Percentiles rank a stretch among this genome's conserved stretches.
These are phyloP conservation scores for Epizoanthus fatuus DNA, from an alignment of 92 coral and sea anemone genomes.

Conservation along the genomic window DNA sequence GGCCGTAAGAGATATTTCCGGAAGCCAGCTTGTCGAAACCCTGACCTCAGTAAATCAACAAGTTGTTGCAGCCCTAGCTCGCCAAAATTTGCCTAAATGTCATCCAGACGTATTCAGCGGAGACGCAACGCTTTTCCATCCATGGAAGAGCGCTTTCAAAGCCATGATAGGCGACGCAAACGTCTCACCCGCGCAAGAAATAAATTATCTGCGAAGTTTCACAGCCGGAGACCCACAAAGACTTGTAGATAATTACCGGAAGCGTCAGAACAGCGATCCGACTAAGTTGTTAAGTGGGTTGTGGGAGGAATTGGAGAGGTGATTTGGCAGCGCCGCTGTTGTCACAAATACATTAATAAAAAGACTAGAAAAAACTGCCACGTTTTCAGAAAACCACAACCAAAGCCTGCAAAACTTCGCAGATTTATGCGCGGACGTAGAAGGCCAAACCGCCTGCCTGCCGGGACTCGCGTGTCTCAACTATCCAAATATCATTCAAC, in stretches of 20 bases:
- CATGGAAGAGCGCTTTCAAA: constrained; percentile 62
- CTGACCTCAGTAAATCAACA: constrained; percentile 56
- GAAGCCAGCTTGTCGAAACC: constrained; percentile 46
- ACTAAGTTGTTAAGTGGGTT: constrained; percentile 7
- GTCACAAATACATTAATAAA: constrained; percentile 30
- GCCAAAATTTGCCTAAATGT: constrained; percentile 54
- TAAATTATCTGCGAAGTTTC: constrained; percentile 60
- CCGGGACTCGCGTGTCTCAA: constrained; percentile 65
- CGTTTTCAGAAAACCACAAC: constrained; percentile 23
- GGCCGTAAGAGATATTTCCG: constrained; percentile 38
- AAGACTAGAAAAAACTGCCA: constrained; percentile 18
- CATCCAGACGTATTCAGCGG: constrained; percentile 41
- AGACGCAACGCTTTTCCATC: constrained; percentile 59
- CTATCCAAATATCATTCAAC: constrained; percentile 53
- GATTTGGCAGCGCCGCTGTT: constrained; percentile 56
- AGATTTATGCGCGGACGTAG: constrained; percentile 61
- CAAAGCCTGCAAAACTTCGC: constrained; percentile 41
- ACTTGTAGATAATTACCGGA: constrained; percentile 50
- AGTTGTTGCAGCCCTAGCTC: constrained; percentile 55
- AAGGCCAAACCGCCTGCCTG: constrained; percentile 41
- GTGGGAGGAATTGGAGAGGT: constrained; percentile 58
- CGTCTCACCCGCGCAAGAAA: constrained; percentile 53
- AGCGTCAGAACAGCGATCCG: constrained; percentile 28
- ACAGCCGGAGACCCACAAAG: constrained; percentile 38
- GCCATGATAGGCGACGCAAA: constrained; percentile 57